Conservation (phyloP, 2,797 vertebrate genomes). For the Ibycter americanus region DNA sequence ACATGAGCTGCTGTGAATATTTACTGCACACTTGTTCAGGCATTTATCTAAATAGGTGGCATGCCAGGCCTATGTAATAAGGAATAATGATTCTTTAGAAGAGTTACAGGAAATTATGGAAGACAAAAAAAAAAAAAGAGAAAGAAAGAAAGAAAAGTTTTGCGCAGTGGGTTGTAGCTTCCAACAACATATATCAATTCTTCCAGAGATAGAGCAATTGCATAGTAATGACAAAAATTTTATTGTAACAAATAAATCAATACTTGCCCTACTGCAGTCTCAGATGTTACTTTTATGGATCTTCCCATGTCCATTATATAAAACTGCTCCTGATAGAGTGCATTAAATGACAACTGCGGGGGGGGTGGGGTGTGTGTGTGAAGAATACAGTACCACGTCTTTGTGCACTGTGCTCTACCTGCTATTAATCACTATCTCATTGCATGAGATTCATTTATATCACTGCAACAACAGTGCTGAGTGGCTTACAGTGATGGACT, state of each 20-base stretch:
- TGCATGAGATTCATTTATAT: conserved; percentile 72
- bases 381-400: conserved; percentile 16
- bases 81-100: conserved; percentile 82
- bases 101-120: conserved; percentile 78
- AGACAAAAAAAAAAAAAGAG: not conserved
- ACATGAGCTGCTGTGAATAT: conserved; percentile 83
- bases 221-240: conserved; percentile 82
- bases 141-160: conserved; percentile 50
- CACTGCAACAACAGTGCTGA: conserved; percentile 56
- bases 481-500: conserved; percentile 62
- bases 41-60: conserved; percentile 87
- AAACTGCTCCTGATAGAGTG: conserved; percentile 64
- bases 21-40: conserved; percentile 79
- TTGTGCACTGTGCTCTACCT: conserved; percentile 1
- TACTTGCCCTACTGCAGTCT: conserved; percentile 73
- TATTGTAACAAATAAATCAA: conserved; percentile 83
- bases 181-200: conserved; percentile 73
- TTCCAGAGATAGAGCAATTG: conserved; percentile 76
- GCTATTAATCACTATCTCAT: conserved; percentile 73
- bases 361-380: not conserved
- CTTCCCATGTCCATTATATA: conserved; percentile 76
- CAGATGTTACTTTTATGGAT: conserved; percentile 79
- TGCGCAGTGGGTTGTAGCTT: conserved; percentile 61
- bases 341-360: conserved; percentile 73
- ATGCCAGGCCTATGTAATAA: conserved; percentile 80